These are phyloP conservation scores for Melikaiella ostensackeni DNA, from an alignment of 2,888 invertebrate species.

Conservation along the genomic window DNA sequence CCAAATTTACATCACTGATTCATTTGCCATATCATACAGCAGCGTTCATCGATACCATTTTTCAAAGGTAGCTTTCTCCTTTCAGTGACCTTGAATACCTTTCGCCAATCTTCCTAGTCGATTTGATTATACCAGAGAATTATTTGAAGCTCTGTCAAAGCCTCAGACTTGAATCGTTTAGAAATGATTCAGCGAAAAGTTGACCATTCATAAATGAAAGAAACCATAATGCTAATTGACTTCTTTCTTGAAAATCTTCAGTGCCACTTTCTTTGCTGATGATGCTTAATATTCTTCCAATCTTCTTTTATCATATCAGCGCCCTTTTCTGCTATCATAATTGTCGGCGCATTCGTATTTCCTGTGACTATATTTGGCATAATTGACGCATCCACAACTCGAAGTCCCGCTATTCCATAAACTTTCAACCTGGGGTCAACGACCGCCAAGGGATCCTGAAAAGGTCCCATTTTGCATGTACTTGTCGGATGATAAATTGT, in stretches of 20 bases:
- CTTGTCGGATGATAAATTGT: slow-evolving; percentile 91
- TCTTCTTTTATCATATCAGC: slow-evolving; percentile 90
- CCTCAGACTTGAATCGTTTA: background rate
- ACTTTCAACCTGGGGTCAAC: slow-evolving; percentile 85
- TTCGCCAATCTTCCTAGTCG: background rate
- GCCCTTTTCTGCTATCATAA: slow-evolving; percentile 92
- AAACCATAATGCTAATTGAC: background rate
- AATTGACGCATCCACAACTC: slow-evolving; percentile 90
- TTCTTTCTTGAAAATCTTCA: background rate
- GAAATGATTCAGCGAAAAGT: background rate
- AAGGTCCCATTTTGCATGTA: slow-evolving; percentile 89
- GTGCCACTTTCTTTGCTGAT: background rate
- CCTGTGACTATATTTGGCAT: slow-evolving; percentile 90
- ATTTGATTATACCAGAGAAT: background rate
- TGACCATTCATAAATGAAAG: background rate
- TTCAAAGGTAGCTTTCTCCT: slow-evolving; percentile 5
- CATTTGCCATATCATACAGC: background rate
- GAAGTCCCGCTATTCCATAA: slow-evolving; percentile 83
- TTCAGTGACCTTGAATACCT: background rate
- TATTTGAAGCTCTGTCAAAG: background rate
- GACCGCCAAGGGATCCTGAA: slow-evolving; percentile 81
- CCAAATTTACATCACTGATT: slow-evolving; percentile 6
- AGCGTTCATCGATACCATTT: slow-evolving; percentile 12
- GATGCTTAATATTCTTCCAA: slow-evolving; percentile 73
- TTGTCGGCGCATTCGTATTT: slow-evolving; percentile 89